phyloP scores from a whole-genome alignment of 2,113 vertebrate species.

The Crotalus helleri region DNA sequence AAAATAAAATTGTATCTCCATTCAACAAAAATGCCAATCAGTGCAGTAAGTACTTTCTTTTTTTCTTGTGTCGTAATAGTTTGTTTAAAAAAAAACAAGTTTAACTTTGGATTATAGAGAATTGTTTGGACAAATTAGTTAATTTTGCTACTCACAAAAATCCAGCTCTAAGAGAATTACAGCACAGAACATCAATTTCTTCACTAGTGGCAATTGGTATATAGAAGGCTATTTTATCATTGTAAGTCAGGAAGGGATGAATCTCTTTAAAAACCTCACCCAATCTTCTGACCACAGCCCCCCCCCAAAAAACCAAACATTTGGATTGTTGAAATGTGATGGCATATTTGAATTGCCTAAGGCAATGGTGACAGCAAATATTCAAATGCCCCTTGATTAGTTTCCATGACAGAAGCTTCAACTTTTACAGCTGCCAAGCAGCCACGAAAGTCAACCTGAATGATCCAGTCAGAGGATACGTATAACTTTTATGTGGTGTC shows the following conservation, averaged over 20 bases:
- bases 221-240: background rate
- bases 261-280: background rate
- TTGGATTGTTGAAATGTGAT: background rate
- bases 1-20: background rate
- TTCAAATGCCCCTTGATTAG: constrained; percentile 11
- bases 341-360: background rate
- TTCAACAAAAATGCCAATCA: background rate
- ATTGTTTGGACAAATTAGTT: background rate
- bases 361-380: background rate
- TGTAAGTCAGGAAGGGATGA: background rate
- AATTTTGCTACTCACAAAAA: background rate
- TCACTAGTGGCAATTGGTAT: background rate
- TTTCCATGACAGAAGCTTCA: constrained; percentile 44
- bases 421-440: constrained; percentile 49
- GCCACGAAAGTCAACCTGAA: constrained; percentile 44
- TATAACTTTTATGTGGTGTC: constrained; percentile 4
- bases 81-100: background rate
- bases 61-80: background rate
- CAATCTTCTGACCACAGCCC: background rate
- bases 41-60: background rate
- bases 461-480: constrained; percentile 43
- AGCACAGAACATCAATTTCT: background rate
- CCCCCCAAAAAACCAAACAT: background rate
- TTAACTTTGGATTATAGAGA: background rate
- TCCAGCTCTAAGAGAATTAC: background rate